phyloP scores from a whole-genome alignment of 2,113 vertebrate genomes.

The Pterophyllum scalare region DNA sequence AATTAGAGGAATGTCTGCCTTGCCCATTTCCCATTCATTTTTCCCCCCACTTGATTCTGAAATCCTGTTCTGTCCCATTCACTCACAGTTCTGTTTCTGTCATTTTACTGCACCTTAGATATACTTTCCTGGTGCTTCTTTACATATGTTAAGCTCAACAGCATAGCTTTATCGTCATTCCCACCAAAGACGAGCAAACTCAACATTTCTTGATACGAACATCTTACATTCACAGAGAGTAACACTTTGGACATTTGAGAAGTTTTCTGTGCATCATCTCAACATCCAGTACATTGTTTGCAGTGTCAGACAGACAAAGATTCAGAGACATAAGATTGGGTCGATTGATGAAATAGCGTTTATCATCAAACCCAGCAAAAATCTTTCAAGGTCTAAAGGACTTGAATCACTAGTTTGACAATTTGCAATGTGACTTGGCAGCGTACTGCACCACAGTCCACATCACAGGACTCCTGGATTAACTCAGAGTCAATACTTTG shows the following conservation, averaged over 20 bases:
- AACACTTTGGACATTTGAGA: neutral
- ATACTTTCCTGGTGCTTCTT: neutral
- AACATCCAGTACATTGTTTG: neutral
- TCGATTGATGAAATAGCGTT: neutral
- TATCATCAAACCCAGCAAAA: slow-evolving; percentile 5
- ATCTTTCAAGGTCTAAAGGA: neutral
- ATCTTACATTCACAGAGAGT: neutral
- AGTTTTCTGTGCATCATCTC: neutral
- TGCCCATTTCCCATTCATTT: neutral
- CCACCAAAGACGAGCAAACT: neutral
- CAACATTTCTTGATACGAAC: neutral
- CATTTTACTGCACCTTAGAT: neutral
- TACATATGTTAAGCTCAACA: neutral
- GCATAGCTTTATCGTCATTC: neutral
- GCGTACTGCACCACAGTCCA: neutral
- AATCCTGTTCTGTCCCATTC: neutral
- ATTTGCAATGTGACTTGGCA: slow-evolving; percentile 32
- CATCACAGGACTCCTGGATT: slow-evolving; percentile 39
- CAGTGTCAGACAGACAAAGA: neutral
- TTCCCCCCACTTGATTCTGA: neutral
- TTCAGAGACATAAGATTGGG: neutral
- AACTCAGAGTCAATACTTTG: slow-evolving; percentile 29
- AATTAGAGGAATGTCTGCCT: neutral
- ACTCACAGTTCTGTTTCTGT: too few relatives aligned
- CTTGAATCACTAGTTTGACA: neutral